Evolutionary conservation across 2,888 invertebrate genomes (phyloP).

Genomic region (Eremobia ochroleuca): DNA sequence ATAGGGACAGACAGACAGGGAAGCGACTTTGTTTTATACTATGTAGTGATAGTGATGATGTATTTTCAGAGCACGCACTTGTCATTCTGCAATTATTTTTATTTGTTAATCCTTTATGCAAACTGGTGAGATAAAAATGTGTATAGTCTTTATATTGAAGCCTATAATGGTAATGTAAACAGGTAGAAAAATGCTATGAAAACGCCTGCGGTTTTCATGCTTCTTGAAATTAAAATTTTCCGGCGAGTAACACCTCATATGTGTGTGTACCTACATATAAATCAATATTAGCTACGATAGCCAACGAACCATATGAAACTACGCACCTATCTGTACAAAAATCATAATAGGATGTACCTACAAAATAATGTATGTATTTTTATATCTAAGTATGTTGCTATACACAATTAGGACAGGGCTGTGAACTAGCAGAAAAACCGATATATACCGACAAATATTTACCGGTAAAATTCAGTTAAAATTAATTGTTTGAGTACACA

Average conservation of each 20-base stretch:
- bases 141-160: slow-evolving; percentile 13
- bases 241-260: not conserved
- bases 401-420: not conserved
- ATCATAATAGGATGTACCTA: not conserved
- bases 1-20: too few species aligned
- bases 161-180: slow-evolving; percentile 9
- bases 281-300: slow-evolving; percentile 20
- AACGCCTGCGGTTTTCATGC: not conserved
- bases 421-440: slow-evolving; percentile 22
- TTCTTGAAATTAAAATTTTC: slow-evolving; percentile 30
- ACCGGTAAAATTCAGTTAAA: not conserved
- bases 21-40: too few species aligned
- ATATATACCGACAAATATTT: slow-evolving; percentile 19
- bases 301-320: not conserved
- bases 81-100: not conserved
- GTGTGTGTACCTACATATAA: not conserved
- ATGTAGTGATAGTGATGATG: too few species aligned
- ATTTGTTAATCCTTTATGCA: not conserved
- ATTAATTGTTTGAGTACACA: slow-evolving; percentile 1
- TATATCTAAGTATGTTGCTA: not conserved
- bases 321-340: not conserved
- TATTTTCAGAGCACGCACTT: slow-evolving; percentile 8
- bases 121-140: slow-evolving; percentile 26
- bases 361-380: not conserved
- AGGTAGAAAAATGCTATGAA: not conserved